phyloP scores from a whole-genome alignment of 2,797 vertebrate species.

The Myripristis jacobus region DNA sequence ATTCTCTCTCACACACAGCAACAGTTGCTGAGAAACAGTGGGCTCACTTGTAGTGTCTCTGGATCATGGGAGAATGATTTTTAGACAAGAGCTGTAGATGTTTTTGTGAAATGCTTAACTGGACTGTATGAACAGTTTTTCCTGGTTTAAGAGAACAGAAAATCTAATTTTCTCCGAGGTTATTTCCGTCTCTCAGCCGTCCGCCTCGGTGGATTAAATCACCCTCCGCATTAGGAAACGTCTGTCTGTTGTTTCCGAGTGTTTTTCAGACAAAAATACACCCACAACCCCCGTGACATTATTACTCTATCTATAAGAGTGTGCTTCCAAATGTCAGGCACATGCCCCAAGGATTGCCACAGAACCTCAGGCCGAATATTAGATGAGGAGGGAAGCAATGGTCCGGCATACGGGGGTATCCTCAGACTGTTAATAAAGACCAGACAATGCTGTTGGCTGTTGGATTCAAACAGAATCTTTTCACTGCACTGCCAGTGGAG shows the following conservation, averaged over 20 bases:
- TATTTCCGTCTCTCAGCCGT: slow-evolving; percentile 42
- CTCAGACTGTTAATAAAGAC: slow-evolving; percentile 75
- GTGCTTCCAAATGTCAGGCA: slow-evolving; percentile 79
- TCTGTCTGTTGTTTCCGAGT: slow-evolving; percentile 45
- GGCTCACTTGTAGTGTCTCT: slow-evolving; percentile 14
- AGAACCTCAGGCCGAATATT: slow-evolving; percentile 73
- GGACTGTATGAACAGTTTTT: slow-evolving; percentile 22
- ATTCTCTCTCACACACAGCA: neutral
- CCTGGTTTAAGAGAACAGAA: slow-evolving; percentile 42
- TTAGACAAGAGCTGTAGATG: slow-evolving; percentile 23
- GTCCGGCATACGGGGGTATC: slow-evolving; percentile 37
- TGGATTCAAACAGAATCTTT: slow-evolving; percentile 53
- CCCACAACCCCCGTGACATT: slow-evolving; percentile 72
- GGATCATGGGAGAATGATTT: slow-evolving; percentile 6
- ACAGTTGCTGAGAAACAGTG: neutral
- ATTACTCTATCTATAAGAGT: slow-evolving; percentile 77
- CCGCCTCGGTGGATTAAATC: slow-evolving; percentile 66
- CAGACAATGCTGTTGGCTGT: slow-evolving; percentile 62
- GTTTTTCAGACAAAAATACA: slow-evolving; percentile 66
- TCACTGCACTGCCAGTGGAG: slow-evolving; percentile 47
- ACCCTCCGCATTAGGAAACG: slow-evolving; percentile 59
- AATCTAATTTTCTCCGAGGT: slow-evolving; percentile 56
- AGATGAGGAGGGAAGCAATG: slow-evolving; percentile 58
- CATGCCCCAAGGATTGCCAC: slow-evolving; percentile 74
- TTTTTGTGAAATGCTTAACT: slow-evolving; percentile 6